These are phyloP conservation scores for Ciona savignyi DNA, from an alignment of 23 tunicate genomes.

Conservation along the genomic window DNA sequence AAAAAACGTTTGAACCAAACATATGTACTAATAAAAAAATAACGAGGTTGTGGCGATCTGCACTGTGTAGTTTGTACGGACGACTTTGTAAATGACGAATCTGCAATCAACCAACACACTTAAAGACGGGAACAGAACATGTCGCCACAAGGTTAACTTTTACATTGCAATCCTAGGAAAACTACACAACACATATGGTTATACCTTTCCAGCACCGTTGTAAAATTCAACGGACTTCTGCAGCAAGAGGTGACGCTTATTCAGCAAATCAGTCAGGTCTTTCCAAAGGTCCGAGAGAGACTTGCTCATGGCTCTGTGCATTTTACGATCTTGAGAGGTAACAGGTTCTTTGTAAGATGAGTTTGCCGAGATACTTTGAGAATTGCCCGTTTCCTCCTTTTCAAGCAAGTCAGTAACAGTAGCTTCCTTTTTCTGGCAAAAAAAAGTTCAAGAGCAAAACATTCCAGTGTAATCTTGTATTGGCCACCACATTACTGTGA, in stretches of 20 bases:
- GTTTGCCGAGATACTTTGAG: not conserved
- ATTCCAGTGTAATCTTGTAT: too few relatives aligned
- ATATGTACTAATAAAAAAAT: too few relatives aligned
- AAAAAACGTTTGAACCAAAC: not conserved
- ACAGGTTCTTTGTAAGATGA: not conserved
- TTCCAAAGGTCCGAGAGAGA: conserved; percentile 68
- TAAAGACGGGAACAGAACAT: too few relatives aligned
- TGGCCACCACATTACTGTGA: too few relatives aligned
- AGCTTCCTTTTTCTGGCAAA: not conserved
- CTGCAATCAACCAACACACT: too few relatives aligned
- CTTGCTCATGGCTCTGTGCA: conserved; percentile 67
- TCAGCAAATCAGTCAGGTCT: conserved; percentile 38
- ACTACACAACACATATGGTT: too few relatives aligned
- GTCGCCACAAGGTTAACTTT: too few relatives aligned
- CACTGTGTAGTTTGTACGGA: too few relatives aligned
- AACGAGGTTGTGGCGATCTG: too few relatives aligned
- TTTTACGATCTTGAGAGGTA: conserved; percentile 34
- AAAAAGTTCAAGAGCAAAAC: too few relatives aligned
- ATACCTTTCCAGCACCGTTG: conserved; percentile 44
- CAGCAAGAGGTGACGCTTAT: conserved; percentile 30
- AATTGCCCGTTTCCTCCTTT: not conserved
- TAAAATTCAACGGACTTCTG: conserved; percentile 39
- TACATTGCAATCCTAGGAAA: too few relatives aligned
- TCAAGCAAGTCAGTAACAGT: not conserved
- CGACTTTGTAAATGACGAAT: too few relatives aligned